Base-by-base conservation (phyloP, 2,888 invertebrate species). In the Acleris laterana region DNA sequence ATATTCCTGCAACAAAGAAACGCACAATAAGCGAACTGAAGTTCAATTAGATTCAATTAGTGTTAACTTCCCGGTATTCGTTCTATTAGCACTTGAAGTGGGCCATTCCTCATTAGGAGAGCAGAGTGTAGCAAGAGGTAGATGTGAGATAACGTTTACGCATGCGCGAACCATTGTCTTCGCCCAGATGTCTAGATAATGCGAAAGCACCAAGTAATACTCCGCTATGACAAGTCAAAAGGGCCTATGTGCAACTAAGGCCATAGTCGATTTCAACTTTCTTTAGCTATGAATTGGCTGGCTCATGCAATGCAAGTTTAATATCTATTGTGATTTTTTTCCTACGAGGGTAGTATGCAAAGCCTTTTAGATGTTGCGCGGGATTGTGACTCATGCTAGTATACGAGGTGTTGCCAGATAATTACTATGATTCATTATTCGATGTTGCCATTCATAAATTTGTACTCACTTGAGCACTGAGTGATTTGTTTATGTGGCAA, bases 71-170 rank as follows among this genome's bases (percentile, higher is more conserved):
- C 70, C 69, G 69, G 63, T 71, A 69, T 69, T 68, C 71, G 77
- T 85, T 84, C 85, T 87, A 88, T 89, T 89, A 89, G 81, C 86
- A 85, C 82, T 60, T 69, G 69, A 72, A 69, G 65, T 89, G 80
- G 91, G 87, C 84, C 88, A 80, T 78, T 87, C 80, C 89, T 91
- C 90, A 92, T 92, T 92, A 92, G 87, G 89, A 84, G 85, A 82
- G 83, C 85, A 85, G 80, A 82, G 86, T 90, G 88, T 88, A 81
- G 90, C 85, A 90, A 91, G 86, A 88, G 83, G 80, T 80, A 76
- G 89, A 91, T 91, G 81, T 80, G 74, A 85, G 92, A 92, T 93
- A 93, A 91, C 88, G 85, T 87, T 88, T 90, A 90, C 92, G 92
- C 91, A 91, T 90, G 88, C 90, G 88, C 86, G 76, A 70, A 70